These are phyloP conservation scores for Proisotoma minuta DNA, from an alignment of 2,888 invertebrate genomes.

Conservation along the genomic window DNA sequence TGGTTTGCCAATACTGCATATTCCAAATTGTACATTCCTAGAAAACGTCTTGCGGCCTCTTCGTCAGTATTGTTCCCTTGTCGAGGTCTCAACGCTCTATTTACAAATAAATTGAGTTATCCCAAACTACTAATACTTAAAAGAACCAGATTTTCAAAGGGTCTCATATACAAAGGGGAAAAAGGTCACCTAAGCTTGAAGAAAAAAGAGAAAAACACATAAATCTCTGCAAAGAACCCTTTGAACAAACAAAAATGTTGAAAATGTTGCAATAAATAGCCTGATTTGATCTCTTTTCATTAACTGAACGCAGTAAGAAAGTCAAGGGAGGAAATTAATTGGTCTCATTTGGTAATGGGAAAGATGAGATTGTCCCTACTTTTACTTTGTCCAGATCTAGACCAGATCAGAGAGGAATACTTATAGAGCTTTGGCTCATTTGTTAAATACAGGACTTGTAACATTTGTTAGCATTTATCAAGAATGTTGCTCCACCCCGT, in stretches of 20 bases:
- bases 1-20: conserved; percentile 59
- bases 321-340: conserved; percentile 1
- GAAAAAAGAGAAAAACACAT: no score
- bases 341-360: background rate
- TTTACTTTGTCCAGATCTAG: background rate
- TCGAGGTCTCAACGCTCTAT: no score
- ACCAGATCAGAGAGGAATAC: background rate
- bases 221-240: no score
- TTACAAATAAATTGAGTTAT: no score
- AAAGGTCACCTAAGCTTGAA: no score
- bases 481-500: background rate
- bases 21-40: conserved; percentile 42
- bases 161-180: no score
- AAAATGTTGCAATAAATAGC: no score
- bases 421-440: background rate
- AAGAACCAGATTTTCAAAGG: no score
- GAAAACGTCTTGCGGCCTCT: conserved; percentile 42
- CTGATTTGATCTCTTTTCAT: no score
- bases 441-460: background rate
- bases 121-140: no score
- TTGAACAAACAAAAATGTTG: no score
- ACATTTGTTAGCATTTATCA: background rate
- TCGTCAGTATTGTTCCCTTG: conserved; percentile 35
- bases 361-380: background rate
- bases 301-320: no score